Evolutionary conservation across 2,797 vertebrate genomes (phyloP), one percentile per base, ranked within the genome.

Genomic region (Martes flavigula): DNA sequence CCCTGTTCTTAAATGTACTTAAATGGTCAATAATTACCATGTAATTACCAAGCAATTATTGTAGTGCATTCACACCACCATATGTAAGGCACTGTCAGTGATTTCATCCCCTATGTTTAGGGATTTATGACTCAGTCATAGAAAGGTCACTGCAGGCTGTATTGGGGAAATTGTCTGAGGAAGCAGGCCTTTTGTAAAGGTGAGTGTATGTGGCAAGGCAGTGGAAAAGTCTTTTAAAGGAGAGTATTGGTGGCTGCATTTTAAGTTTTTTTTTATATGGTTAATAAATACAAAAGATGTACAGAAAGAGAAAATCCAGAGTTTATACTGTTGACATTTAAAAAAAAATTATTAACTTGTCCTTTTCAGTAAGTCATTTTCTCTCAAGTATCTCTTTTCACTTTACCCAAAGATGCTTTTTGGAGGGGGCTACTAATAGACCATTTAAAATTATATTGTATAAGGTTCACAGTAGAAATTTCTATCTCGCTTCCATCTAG

Each of bases 1-100:
- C 95, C 98, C 97, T 98, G 88, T 94, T 97, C 97, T 98, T 98
- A 97, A 97, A 98, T 97, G 96, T 97, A 94, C 95, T 98, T 97
- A 98, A 97, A 98, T 98, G 97, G 97, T 97, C 98, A 98, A 91
- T 97, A 97, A 98, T 97, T 98, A 95, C 82, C 92, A 94, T 91
- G 96, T 91, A 97, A 98, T 98, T 97, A 96, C 96, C 92, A 96
- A 91, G 96, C 96, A 97, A 94, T 98, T 97, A 97, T 82, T 83
- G 60, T 51, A 62, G 89, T 91, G 92, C 94, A 96, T 97, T 98
- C 97, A 96, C 94, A 85, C 91, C 72, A 92, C 93, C 81, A 62
- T 93, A 93, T 96, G 96, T 85, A 97, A 97, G 90, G n/a, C 96
- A 84, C 81, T 91, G 86, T 89, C 92, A 96, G 83, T 94, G 95